Evolutionary conservation across 2,888 invertebrate species (phyloP).

Genomic region (Himalopsyche tibetana): DNA sequence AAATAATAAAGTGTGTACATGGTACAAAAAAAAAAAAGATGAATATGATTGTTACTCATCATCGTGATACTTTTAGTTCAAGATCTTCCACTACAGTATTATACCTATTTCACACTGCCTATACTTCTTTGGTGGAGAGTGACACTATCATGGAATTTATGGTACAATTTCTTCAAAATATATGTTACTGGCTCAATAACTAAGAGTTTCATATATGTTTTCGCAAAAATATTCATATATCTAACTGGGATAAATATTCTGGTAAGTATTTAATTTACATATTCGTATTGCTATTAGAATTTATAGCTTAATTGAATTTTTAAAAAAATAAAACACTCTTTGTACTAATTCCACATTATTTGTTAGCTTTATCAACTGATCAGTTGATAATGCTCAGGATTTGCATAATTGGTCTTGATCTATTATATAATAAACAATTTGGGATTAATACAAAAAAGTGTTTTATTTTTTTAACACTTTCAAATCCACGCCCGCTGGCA

Average conservation of each 20-base stretch:
- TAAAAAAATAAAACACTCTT: too few relatives aligned
- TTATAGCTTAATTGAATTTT: not conserved
- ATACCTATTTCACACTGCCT: constrained; percentile 82
- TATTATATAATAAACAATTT: too few relatives aligned
- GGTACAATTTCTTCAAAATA: constrained; percentile 67
- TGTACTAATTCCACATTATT: too few relatives aligned
- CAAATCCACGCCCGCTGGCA: too few relatives aligned
- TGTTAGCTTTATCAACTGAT: too few relatives aligned
- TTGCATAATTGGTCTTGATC: too few relatives aligned
- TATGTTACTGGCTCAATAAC: constrained; percentile 37
- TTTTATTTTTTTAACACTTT: too few relatives aligned
- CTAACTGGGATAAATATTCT: constrained; percentile 76
- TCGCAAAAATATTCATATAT: constrained; percentile 71
- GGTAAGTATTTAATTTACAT: constrained; percentile 70
- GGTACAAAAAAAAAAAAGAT: too few relatives aligned
- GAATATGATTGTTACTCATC: not conserved
- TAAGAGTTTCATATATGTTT: constrained; percentile 66
- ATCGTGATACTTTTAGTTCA: constrained; percentile 75
- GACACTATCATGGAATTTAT: constrained; percentile 69
- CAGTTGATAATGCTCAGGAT: too few relatives aligned
- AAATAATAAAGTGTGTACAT: too few relatives aligned
- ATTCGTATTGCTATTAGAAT: not conserved
- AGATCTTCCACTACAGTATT: constrained; percentile 79
- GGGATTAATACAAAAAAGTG: too few relatives aligned
- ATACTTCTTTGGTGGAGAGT: constrained; percentile 78